These are phyloP conservation scores for Salpingus planirostris DNA, from an alignment of 2,888 invertebrate genomes.

Conservation along the genomic window DNA sequence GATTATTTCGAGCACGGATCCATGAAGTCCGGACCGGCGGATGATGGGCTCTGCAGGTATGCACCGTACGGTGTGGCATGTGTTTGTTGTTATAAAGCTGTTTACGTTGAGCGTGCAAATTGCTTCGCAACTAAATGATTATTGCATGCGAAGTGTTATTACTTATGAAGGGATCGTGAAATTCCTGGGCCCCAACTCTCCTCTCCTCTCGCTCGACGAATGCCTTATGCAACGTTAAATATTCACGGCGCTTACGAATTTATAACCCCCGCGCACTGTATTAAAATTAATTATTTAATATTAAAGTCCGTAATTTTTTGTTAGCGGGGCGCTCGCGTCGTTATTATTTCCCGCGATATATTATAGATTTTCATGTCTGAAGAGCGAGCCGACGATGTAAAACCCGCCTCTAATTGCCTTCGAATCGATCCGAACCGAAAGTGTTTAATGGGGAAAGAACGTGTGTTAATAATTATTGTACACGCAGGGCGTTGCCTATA, in stretches of 20 bases:
- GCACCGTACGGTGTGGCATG: conserved; percentile 30
- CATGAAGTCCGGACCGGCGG: no score
- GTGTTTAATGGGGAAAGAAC: no score
- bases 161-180: conserved; percentile 34
- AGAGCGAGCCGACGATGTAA: no score
- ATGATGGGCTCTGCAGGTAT: no score
- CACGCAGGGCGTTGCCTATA: no score
- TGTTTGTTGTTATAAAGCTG: conserved; percentile 34
- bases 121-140: conserved; percentile 38
- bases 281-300: conserved; percentile 54
- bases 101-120: conserved; percentile 36
- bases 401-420: no score
- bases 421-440: no score
- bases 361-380: conserved; percentile 29
- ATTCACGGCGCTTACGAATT: conserved; percentile 39
- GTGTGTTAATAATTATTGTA: no score
- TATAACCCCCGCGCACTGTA: conserved; percentile 44
- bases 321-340: conserved; percentile 31
- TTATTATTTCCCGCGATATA: conserved; percentile 25
- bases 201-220: no score
- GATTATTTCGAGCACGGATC: no score
- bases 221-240: conserved; percentile 37
- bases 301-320: conserved; percentile 50
- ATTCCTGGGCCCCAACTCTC: conserved; percentile 32
- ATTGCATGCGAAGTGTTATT: conserved; percentile 38